Base-by-base conservation (phyloP, 2,797 vertebrate species). In the Rhabdophis nuchalis region DNA sequence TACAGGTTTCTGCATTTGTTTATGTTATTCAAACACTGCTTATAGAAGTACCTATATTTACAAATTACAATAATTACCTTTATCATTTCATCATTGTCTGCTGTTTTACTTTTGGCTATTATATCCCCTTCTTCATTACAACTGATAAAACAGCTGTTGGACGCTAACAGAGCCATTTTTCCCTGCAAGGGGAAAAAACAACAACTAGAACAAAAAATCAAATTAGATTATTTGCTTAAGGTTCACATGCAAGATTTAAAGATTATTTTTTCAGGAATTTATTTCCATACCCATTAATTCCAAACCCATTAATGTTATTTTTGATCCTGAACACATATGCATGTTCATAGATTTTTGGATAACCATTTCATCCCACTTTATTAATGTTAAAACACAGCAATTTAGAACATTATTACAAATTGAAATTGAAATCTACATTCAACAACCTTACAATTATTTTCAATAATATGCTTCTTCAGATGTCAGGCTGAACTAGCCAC, bases 51-150 rank as follows among this genome's bases (percentile, higher is more conserved):
- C 9, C 2, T 92, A 50, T 2, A 53, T 53, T 46, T 52, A 89
- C 25, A 46, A 5, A 25, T 1, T 32, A 23, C 13, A 29, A 25
- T 6, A 16, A 52, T 98, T 98, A 99, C 99, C 99, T 99, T 99
- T 96, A 99, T 97, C 98, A 99, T 99, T 98, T 99, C 99, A 93
- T 96, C 98, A 5, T 98, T 98, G 93, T 98, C 98, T 56, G 99
- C 99, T 23, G 97, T 98, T 97, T 98, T 99, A 96, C 94, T 99
- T 96, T 98, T 98, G 95, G 99, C 98, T 97, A 97, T 98, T 93
- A 99, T 98, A 97, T 99, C 99, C 16, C 99, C 99, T 82, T 97
- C 98, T 95, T 99, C 99, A 93, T 99, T 99, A 97, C 99, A 99
- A 93, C 98, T 98, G 96, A 99, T 98, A 96, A 99, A 99, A 93